Evolutionary conservation across 2,797 vertebrate genomes (phyloP), one percentile per base, ranked within the genome.

Genomic region (Austrolebias charrua): DNA sequence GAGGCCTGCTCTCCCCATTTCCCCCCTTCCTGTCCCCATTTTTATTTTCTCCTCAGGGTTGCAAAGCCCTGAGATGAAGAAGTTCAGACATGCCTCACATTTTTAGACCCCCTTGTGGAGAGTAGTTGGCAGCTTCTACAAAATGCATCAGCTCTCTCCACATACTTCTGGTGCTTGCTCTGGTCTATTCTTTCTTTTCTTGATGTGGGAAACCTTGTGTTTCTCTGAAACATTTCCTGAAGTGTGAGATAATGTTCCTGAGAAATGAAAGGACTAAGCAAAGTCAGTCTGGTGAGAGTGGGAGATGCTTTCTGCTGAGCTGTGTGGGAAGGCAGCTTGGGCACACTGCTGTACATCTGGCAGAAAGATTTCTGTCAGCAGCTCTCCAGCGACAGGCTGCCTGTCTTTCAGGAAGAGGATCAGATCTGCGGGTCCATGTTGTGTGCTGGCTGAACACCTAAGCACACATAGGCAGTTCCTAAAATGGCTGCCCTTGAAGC

Each of bases 401-500:
- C 83, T 90, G 88, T 82, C 90, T 91, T 85, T 91, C 92, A 93
- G 94, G 92, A 90, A 86, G 88, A 90, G 89, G 90, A 93, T 94
- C 91, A 92, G 92, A 92, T 93, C 92, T 87, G 91, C 92, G 95
- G 92, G 93, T 95, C 95, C 96, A 98, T 97, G 94, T 98, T 96
- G 94, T 94, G 93, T 82, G 89, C 92, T 84, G 89, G 88, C 91
- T 90, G 91, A 93, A 92, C 90, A 92, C 90, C 92, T 92, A 89
- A 90, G 90, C 82, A 68, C 86, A 86, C 83, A 82, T 80, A 80
- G 90, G 90, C 93, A 90, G 94, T 93, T 90, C 89, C 93, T 98
- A 98, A 99, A 98, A 99, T 98, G 96, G 96, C 96, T 95, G 95
- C 95, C 94, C 89, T 93, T 93, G 91, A 93, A 95, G 95, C 94